Conservation (phyloP, 2,797 vertebrate genomes). For the Acomys russatus region DNA sequence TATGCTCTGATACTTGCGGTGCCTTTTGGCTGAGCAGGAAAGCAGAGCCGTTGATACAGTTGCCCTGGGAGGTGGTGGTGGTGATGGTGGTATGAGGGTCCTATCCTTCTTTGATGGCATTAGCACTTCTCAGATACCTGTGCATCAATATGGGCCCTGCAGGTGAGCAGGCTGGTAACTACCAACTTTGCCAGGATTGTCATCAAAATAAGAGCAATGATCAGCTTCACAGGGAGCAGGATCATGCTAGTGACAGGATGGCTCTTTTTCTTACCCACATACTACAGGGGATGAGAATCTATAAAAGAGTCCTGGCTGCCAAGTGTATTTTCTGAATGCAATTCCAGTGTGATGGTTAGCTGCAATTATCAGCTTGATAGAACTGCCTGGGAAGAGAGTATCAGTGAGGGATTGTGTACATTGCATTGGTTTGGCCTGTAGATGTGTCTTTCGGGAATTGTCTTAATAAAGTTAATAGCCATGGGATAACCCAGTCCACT, state of each 20-base stretch:
- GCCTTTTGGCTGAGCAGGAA: background rate
- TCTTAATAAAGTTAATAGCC: background rate
- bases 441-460: background rate
- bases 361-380: background rate
- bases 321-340: background rate
- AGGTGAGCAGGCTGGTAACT: background rate
- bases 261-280: background rate
- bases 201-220: background rate
- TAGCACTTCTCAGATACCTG: rapidly evolving
- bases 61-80: background rate
- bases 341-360: background rate
- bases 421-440: background rate
- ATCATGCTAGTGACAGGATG: rapidly evolving
- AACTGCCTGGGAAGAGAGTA: background rate
- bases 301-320: background rate
- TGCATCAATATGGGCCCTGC: background rate
- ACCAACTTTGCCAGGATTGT: background rate
- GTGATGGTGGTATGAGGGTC: background rate
- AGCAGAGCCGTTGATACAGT: background rate
- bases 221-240: background rate
- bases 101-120: background rate
- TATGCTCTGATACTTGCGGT: background rate
- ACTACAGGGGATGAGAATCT: background rate
- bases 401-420: background rate
- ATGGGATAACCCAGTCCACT: background rate